Percentiles rank a stretch among this genome's conserved stretches.
phyloP scores from a whole-genome alignment of 2,888 invertebrate species.

The Oegoconia quadripuncta region DNA sequence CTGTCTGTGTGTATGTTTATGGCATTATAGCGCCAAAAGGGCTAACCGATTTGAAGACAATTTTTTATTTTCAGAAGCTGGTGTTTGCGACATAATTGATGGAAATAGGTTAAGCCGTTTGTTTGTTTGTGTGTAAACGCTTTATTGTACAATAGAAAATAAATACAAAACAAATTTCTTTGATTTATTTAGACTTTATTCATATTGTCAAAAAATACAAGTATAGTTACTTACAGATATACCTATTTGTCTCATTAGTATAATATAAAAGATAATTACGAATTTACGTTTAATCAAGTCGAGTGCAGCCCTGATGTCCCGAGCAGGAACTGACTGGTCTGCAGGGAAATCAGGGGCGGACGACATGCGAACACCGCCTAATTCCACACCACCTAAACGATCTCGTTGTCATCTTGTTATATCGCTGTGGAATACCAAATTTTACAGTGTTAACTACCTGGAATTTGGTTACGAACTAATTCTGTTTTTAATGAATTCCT shows the following conservation, averaged over 20 bases:
- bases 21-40: too few relatives aligned
- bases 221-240: too few relatives aligned
- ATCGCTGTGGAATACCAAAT: neutral
- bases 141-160: too few relatives aligned
- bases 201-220: neutral
- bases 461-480: conserved; percentile 11
- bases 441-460: conserved; percentile 9
- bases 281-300: conserved; percentile 58
- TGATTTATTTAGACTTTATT: too few relatives aligned
- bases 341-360: conserved; percentile 53
- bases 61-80: too few relatives aligned
- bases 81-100: too few relatives aligned
- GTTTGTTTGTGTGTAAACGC: too few relatives aligned
- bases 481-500: neutral
- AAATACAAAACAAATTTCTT: too few relatives aligned
- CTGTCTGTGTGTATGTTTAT: too few relatives aligned
- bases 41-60: too few relatives aligned
- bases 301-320: conserved; percentile 53
- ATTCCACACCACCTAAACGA: conserved; percentile 40
- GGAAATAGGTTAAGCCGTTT: too few relatives aligned
- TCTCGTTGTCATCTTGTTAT: conserved; percentile 29
- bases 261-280: conserved; percentile 36
- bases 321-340: conserved; percentile 45
- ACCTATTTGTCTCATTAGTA: neutral
- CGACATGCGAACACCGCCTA: conserved; percentile 42